Evolutionary conservation across 23 tunicate species (phyloP).

Genomic region (Ciona savignyi): DNA sequence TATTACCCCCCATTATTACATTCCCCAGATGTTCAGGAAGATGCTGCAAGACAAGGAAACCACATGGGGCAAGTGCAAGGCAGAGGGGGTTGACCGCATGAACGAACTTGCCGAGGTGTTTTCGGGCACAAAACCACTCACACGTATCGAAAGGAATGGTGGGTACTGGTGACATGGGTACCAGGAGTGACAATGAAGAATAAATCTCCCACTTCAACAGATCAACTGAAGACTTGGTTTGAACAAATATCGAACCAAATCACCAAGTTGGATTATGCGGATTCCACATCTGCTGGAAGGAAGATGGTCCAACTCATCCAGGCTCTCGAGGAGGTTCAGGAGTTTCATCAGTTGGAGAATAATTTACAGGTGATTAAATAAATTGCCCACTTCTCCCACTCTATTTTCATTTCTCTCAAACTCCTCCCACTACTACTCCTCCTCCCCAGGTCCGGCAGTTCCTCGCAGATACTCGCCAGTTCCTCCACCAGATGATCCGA

Average conservation of each 20-base stretch:
- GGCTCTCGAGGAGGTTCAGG: slow-evolving; percentile 81
- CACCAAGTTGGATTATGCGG: slow-evolving; percentile 50
- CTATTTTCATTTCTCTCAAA: too few species aligned
- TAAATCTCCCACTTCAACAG: slow-evolving; percentile 6
- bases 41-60: slow-evolving; percentile 81
- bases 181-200: neutral
- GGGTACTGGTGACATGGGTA: too few species aligned
- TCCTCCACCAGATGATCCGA: slow-evolving; percentile 78
- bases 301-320: slow-evolving; percentile 81
- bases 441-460: slow-evolving; percentile 82
- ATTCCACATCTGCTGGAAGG: slow-evolving; percentile 79
- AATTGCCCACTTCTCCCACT: too few species aligned
- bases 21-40: slow-evolving; percentile 89
- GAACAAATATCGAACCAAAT: slow-evolving; percentile 74
- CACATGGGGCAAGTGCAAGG: slow-evolving; percentile 69
- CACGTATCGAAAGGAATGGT: slow-evolving; percentile 81
- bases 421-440: too few species aligned
- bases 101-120: slow-evolving; percentile 88
- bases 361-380: slow-evolving; percentile 91
- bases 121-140: slow-evolving; percentile 85
- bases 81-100: slow-evolving; percentile 69
- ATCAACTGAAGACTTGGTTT: slow-evolving; percentile 81
- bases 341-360: slow-evolving; percentile 72
- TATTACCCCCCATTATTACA: too few species aligned
- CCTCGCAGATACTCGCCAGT: slow-evolving; percentile 72